Evolutionary conservation across 2,113 vertebrate genomes (phyloP), one percentile per base, ranked within the genome.

Genomic region (Eptatretus burgeri): DNA sequence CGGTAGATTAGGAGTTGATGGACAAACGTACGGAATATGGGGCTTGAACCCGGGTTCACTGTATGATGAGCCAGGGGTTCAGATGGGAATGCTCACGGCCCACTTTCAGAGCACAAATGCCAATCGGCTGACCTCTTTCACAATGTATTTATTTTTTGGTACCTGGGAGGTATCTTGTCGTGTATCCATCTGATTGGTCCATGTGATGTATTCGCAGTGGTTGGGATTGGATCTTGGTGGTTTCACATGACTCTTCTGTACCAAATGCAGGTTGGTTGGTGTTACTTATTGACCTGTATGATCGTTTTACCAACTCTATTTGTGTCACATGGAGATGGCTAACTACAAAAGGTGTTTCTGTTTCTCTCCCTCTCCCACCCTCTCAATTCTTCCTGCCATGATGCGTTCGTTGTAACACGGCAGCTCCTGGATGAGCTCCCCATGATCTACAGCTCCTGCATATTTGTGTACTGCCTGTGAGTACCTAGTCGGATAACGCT

Each of bases 211-310:
- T 53, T 79, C 79, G 67, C 78, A 98, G 91, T 86, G 70, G 91
- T 98, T 49, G 91, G 91, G 62, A 70, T 93, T 67, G 91, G 91
- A 63, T 98, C 91, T 65, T 98, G 91, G 89, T 93, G 84, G 76
- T 98, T 98, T 74, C 91, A 98, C 75, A 98, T 98, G 91, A 98
- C 91, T 13, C 73, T 98, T 69, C 79, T 85, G 65, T 98, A 95
- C 73, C 84, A 98, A 77, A 98, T 95, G 91, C 91, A 98, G 83
- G 91, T 94, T 68, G 74, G 83, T 70, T 65, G 3, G 27, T 41
- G 27, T 41, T 41, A 7, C 3, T 41, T 41, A 41, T 41, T 41
- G 27, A 5, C 27, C 27, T 41, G 27, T 41, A 3, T 41, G 27
- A 41, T 41, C 60, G 20, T 14, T 17, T 17, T 18, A 9, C 14